Conservation (phyloP, 2,888 invertebrate genomes). For the Phortica okadai region DNA sequence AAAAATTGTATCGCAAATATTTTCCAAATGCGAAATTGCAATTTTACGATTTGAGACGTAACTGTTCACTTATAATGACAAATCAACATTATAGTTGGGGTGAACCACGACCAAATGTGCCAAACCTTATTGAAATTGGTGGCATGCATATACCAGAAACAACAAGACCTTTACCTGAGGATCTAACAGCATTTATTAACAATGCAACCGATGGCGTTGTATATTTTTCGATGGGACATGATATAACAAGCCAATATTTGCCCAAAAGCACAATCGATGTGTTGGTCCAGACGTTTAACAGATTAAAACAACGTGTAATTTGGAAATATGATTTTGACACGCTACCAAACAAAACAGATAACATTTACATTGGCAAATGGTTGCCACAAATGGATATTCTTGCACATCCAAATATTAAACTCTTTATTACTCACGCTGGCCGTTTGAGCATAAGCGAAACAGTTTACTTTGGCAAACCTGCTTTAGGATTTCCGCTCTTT, state of each 20-base stretch:
- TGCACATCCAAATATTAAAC: constrained; percentile 75
- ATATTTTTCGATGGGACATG: constrained; percentile 66
- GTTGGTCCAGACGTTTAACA: constrained; percentile 47
- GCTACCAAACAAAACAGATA: constrained; percentile 53
- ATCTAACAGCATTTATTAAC: constrained; percentile 61
- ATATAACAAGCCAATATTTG: constrained; percentile 53
- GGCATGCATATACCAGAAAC: constrained; percentile 62
- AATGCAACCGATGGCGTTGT: constrained; percentile 61
- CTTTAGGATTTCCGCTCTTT: constrained; percentile 77
- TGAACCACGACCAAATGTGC: constrained; percentile 63
- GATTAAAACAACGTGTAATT: constrained; percentile 58
- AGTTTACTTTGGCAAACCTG: constrained; percentile 74
- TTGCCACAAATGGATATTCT: constrained; percentile 74
- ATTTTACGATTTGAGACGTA: background rate
- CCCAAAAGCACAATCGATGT: constrained; percentile 40
- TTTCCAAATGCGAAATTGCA: constrained; percentile 5
- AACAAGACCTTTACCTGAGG: constrained; percentile 39
- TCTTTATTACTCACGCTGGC: constrained; percentile 77
- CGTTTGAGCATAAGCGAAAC: constrained; percentile 76
- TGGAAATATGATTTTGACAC: constrained; percentile 54
- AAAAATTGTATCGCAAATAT: background rate
- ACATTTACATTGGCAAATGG: constrained; percentile 64
- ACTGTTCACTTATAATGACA: constrained; percentile 4
- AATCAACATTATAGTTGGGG: constrained; percentile 66
- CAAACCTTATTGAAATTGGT: constrained; percentile 68